Evolutionary conservation across 2,797 vertebrate genomes (phyloP).

Genomic region (Micromesistius poutassou): DNA sequence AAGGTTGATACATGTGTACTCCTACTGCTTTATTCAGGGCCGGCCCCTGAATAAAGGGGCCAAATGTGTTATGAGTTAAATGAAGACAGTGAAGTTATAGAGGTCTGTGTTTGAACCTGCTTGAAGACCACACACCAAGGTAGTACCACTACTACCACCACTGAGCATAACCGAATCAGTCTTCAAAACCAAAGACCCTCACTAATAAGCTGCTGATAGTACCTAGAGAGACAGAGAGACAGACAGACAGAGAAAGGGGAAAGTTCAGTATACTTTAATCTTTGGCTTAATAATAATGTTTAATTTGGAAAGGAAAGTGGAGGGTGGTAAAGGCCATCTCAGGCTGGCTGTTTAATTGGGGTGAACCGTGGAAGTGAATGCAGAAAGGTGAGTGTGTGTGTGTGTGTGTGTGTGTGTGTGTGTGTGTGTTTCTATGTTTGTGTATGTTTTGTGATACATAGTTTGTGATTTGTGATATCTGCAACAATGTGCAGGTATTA

Average conservation of each 20-base stretch:
- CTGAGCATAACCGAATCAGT: too few species aligned
- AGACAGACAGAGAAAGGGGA: not conserved
- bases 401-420: constrained; percentile 3
- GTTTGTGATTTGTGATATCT: constrained; percentile 18
- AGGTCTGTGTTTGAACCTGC: too few species aligned
- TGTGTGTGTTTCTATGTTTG: not conserved
- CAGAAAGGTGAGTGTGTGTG: constrained; percentile 26
- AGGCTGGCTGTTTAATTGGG: constrained; percentile 67
- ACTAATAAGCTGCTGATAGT: not conserved
- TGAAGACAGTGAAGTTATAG: too few species aligned
- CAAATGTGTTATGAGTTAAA: too few species aligned
- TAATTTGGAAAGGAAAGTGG: constrained; percentile 70
- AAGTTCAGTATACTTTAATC: constrained; percentile 53
- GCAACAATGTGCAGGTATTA: too few species aligned
- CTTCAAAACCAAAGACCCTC: not conserved
- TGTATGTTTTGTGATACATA: constrained; percentile 37
- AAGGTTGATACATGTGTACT: too few species aligned
- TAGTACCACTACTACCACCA: too few species aligned
- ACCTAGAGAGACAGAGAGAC: not conserved
- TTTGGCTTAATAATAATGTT: constrained; percentile 67
- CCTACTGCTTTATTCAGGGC: too few species aligned
- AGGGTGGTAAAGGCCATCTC: constrained; percentile 69
- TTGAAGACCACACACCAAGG: too few species aligned
- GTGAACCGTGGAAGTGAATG: constrained; percentile 56
- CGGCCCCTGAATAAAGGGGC: too few species aligned